Conservation (phyloP, 2,888 invertebrate genomes). For the Pogonocherus hispidulus region DNA sequence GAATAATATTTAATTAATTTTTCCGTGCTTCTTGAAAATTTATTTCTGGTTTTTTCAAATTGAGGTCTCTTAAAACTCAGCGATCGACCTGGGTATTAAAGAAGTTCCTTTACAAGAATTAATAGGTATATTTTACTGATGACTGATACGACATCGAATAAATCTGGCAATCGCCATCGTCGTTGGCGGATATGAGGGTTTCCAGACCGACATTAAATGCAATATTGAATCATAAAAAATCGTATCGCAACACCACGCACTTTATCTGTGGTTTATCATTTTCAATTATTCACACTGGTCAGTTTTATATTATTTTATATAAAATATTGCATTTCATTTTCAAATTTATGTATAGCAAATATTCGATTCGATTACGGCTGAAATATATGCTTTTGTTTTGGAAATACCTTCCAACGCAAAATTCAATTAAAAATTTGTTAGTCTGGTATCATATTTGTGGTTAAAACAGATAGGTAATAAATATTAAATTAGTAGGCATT, state of each 20-base stretch:
- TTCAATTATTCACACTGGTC: constrained; percentile 12
- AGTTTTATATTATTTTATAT: constrained; percentile 10
- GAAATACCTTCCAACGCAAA: neutral
- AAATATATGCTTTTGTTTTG: neutral
- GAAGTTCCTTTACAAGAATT: too few species aligned
- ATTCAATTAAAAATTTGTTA: neutral
- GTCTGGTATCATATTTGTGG: neutral
- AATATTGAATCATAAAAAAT: constrained; percentile 10
- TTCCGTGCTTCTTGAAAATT: too few species aligned
- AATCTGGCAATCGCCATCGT: constrained; percentile 4
- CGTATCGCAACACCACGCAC: neutral
- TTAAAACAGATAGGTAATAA: too few species aligned
- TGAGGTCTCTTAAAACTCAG: too few species aligned
- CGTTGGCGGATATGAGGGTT: neutral
- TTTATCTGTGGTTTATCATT: constrained; percentile 16
- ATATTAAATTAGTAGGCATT: too few species aligned
- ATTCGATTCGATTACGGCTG: neutral
- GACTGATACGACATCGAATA: constrained; percentile 5
- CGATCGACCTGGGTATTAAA: too few species aligned
- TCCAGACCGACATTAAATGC: constrained; percentile 4
- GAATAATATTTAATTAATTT: too few species aligned
- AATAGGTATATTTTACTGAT: too few species aligned
- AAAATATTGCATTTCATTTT: neutral
- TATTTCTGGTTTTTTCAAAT: too few species aligned
- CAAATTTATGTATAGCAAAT: neutral